These are phyloP conservation scores for Paragorgia papillata DNA, from an alignment of 92 coral and sea anemone species.

Conservation along the genomic window DNA sequence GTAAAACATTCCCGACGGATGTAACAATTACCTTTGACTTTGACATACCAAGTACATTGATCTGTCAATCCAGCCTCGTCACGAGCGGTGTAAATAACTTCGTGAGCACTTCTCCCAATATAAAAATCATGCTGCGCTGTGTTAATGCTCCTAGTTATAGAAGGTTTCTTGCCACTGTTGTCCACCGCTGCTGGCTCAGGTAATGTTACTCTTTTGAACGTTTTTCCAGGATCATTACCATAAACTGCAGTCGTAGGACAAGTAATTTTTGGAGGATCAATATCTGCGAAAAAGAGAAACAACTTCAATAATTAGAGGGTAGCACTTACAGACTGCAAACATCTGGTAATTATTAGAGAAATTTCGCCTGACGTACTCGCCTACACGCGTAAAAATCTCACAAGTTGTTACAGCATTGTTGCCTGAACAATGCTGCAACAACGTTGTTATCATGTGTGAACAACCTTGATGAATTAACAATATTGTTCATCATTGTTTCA, in stretches of 20 bases:
- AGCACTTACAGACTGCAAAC: no score
- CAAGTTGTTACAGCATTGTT: no score
- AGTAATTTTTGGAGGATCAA: constrained; percentile 67
- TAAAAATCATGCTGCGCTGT: constrained; percentile 58
- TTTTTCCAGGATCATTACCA: constrained; percentile 70
- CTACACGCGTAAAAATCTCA: no score
- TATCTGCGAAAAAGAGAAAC: constrained; percentile 61
- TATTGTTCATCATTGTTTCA: no score
- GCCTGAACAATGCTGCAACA: no score
- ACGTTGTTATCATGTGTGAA: no score
- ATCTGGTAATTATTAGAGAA: no score
- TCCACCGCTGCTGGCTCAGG: constrained; percentile 70
- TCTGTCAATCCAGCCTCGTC: constrained; percentile 76
- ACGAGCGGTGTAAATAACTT: constrained; percentile 78
- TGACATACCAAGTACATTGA: constrained; percentile 69
- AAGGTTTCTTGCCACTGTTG: constrained; percentile 80
- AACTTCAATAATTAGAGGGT: no score
- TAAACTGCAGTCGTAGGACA: constrained; percentile 67
- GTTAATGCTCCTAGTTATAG: constrained; percentile 65
- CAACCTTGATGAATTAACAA: no score
- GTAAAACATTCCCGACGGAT: no score
- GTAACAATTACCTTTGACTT: constrained; percentile 77
- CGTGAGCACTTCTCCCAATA: constrained; percentile 58
- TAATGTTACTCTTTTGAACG: constrained; percentile 61
- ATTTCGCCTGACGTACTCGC: no score